Conservation (phyloP, 2,113 vertebrate species). For the Eudorcas thomsonii region DNA sequence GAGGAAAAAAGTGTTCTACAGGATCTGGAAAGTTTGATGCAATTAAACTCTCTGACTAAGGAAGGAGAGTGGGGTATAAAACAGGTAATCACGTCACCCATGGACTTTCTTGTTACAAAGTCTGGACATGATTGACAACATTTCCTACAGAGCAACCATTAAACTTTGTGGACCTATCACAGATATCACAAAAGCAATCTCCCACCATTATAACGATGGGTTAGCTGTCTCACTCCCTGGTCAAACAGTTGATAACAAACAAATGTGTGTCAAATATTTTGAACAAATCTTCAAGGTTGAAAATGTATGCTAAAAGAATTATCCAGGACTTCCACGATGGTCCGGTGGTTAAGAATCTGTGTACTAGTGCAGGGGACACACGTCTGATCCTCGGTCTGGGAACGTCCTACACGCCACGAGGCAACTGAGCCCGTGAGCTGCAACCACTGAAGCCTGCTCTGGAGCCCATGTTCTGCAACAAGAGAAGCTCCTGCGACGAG, state of each 20-base stretch:
- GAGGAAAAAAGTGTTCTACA: not conserved
- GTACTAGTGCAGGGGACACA: not conserved
- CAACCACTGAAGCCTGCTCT: not conserved
- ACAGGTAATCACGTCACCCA: not conserved
- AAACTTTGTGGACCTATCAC: not conserved
- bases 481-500: not conserved
- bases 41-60: not conserved
- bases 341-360: not conserved
- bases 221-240: not conserved
- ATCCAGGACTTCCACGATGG: not conserved
- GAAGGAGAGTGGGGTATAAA: not conserved
- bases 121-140: not conserved
- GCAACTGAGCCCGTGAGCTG: not conserved
- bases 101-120: not conserved
- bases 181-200: not conserved
- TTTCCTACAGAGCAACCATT: not conserved
- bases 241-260: not conserved
- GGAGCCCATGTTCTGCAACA: not conserved
- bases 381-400: not conserved
- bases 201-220: not conserved
- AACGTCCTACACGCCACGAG: fast-evolving
- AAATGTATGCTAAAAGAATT: not conserved
- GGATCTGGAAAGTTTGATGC: not conserved
- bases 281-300: not conserved
- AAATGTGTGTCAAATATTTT: not conserved